Evolutionary conservation across 2,888 invertebrate genomes (phyloP), one percentile per base, ranked within the genome.

Genomic region (Standfussiana lucernea): DNA sequence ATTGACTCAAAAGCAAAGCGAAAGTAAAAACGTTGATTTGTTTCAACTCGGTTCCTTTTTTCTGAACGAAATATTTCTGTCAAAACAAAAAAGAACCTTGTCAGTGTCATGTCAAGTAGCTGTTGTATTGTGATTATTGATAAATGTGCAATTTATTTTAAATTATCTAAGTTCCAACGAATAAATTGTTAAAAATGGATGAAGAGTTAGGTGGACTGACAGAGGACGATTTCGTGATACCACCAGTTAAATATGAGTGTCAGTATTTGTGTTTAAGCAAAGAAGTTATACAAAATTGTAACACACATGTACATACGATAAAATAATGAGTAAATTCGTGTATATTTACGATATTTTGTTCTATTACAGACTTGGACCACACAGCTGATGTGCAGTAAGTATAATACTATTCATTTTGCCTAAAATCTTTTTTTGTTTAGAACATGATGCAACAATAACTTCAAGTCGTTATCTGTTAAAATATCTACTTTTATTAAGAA

Each of bases 321-420:
- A 24, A 6, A 21, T 15, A 8, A 45, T 42, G 18, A 56, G 3
- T 32, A 56, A 67, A 68, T 40, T 35, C 6, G 0, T 79, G 28
- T 72, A 6, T 53, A 56, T 50, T 78, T 42, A 72, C 18, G 35
- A 28, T 67, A 53, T 69, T 62, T 71, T 69, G 32, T 83, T 85
- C n/a, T 80, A 79, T 92, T 97, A 82, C 97, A 99, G 99, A 99
- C 97, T 97, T 99, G 93, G 99, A 99, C 93, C 99, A 99, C 93
- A 99, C 99, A 47, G 99, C 99, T 32, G 99, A 99, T 97, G 99
- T 99, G n/a, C 99, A 99, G 98, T 99, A 97, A 98, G 99, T 98
- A 91, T 61, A 75, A 35, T 28, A 32, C 0, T 61, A 24, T 7
- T 35, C 8, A 40, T 37, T 70, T 42, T 1, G 28, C 32, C 10